A percentile compares a stretch with the other conserved stretches of the same genome.
Evolutionary conservation across 2,797 vertebrate genomes (phyloP).

Genomic region (Sebastes matsubarae): DNA sequence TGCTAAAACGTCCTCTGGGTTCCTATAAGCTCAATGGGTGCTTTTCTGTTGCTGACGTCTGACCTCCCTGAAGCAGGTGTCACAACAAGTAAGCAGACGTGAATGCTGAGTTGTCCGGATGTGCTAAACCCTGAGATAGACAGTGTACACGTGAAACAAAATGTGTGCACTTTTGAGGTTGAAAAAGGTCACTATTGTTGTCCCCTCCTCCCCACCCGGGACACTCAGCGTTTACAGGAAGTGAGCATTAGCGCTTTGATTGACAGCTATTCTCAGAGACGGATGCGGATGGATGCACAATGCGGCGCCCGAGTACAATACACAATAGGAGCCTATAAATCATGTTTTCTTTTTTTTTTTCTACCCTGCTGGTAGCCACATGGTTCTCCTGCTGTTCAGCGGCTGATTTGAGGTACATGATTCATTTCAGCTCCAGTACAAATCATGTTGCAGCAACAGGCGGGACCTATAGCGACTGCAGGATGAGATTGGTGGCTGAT

Average conservation of each 20-base stretch:
- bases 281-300: slow-evolving; percentile 24
- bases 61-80: not conserved
- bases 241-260: slow-evolving; percentile 32
- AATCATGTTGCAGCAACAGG: slow-evolving; percentile 34
- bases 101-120: not conserved
- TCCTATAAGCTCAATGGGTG: not conserved
- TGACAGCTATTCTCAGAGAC: slow-evolving; percentile 21
- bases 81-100: not conserved
- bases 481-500: slow-evolving; percentile 16
- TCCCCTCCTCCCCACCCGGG: not conserved
- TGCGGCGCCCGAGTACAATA: not conserved
- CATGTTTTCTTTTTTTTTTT: not conserved
- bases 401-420: slow-evolving; percentile 16
- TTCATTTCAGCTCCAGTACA: slow-evolving; percentile 20
- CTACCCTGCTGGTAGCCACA: not conserved
- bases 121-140: not conserved
- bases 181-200: slow-evolving; percentile 16
- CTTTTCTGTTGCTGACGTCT: not conserved
- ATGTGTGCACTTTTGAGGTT: not conserved
- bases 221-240: slow-evolving; percentile 7
- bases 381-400: slow-evolving; percentile 11
- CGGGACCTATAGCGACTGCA: not conserved
- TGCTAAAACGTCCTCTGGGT: not conserved
- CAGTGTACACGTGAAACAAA: not conserved
- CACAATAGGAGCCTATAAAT: not conserved